Evolutionary conservation across 2,888 invertebrate genomes (phyloP).

Genomic region (Rhodophaea formosa): DNA sequence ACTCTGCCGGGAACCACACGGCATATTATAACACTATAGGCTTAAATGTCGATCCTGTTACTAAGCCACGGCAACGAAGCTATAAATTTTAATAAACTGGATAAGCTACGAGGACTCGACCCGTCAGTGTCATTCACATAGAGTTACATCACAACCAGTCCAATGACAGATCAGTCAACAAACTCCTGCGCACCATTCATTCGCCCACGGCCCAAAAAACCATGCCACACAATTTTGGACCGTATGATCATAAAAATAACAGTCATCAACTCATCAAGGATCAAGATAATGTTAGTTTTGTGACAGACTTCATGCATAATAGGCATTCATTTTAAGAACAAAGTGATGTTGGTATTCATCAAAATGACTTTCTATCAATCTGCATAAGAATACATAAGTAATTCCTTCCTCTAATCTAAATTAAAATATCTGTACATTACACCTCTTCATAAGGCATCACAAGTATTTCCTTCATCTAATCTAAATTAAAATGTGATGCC

Average conservation of each 20-base stretch:
- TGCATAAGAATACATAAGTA: no score
- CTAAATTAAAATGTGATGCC: no score
- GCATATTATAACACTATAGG: no score
- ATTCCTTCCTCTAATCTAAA: no score
- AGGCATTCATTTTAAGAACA: conserved; percentile 4
- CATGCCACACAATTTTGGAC: neutral
- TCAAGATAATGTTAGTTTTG: neutral
- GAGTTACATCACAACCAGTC: conserved; percentile 72
- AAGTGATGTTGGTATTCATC: conserved; percentile 7
- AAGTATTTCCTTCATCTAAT: no score
- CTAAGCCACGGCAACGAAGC: conserved; percentile 3
- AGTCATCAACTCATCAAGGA: neutral
- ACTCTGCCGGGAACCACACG: no score
- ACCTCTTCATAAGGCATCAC: no score
- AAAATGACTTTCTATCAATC: conserved; percentile 14
- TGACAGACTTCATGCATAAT: conserved; percentile 14
- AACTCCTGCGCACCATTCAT: conserved; percentile 61
- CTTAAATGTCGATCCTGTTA: neutral
- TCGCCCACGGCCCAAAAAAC: conserved; percentile 53
- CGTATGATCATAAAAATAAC: neutral
- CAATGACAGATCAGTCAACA: conserved; percentile 67
- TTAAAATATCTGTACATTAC: no score
- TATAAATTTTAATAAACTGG: conserved; percentile 16
- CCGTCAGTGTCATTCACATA: conserved; percentile 45
- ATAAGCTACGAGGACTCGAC: conserved; percentile 19